Base-by-base conservation (phyloP, 2,797 vertebrate genomes). In the Cirrhinus mrigala region DNA sequence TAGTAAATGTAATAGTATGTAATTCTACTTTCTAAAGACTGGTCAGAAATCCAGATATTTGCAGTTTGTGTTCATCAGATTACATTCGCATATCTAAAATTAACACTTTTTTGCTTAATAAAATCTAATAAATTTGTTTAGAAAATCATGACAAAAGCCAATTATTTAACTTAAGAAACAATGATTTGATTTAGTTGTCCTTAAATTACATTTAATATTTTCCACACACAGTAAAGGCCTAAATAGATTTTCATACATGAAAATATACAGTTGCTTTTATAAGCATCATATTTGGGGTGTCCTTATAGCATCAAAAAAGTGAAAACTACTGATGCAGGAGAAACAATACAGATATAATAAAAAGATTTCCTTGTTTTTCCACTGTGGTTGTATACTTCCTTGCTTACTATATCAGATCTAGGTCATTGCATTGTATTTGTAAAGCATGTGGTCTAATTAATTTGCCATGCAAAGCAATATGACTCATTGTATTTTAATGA, bases 391-490 rank as follows among this genome's bases (percentile, higher is more conserved):
- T 29, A 40, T 69, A 3, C 9, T 37, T 20, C 66, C 9, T 40
- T 11, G 15, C 66, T 9, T 18, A 11, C 33, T 40, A 2, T 69
- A 69, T 10, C 11, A 54, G 4, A 75, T 54, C 18, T 76, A 60
- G 54, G 54, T 24, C 54, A 44, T 24, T n/a, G 33, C 22, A 3
- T 44, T 64, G 16, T 79, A 11, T 79, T 29, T 64, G 58, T 22
- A 79, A 79, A 79, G 18, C 24, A 2, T 29, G 10, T 14, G 64
- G 48, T 54, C 24, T 54, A 18, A n/a, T 52, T 54, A 18, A 10
- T 83, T 83, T 83, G 81, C 46, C 58, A 76, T 76, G 46, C 81
- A 76, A 83, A 83, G 22, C 81, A 64, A 64, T 48, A 64, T 64
- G 56, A 79, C 54, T 79, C 81, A 20, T 54, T 52, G 46, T 64